phyloP scores from a whole-genome alignment of 2,797 vertebrate genomes.

The Poeciliopsis infans region DNA sequence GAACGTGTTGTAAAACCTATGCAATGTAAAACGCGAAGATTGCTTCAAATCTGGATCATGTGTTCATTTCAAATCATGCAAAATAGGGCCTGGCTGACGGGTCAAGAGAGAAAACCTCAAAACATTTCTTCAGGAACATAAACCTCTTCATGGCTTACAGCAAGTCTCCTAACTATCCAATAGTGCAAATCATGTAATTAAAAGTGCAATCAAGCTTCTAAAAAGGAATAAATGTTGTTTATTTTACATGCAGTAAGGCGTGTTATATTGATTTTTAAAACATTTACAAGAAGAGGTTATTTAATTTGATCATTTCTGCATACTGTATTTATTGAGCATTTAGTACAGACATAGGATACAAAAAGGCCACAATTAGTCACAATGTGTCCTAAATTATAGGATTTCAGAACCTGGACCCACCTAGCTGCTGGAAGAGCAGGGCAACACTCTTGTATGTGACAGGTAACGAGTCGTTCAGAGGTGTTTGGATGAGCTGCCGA shows the following conservation, averaged over 20 bases:
- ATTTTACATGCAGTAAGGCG: slow-evolving; percentile 37
- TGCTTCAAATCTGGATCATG: slow-evolving; percentile 59
- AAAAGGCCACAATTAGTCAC: slow-evolving; percentile 3
- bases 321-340: not conserved
- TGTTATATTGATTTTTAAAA: slow-evolving; percentile 12
- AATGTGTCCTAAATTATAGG: slow-evolving; percentile 23
- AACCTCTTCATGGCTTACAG: slow-evolving; percentile 24
- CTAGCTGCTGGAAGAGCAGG: slow-evolving; percentile 96
- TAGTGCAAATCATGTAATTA: slow-evolving; percentile 38
- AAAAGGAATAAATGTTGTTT: slow-evolving; percentile 36
- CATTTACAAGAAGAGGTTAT: not conserved
- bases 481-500: slow-evolving; percentile 95
- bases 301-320: not conserved
- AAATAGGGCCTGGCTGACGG: slow-evolving; percentile 32
- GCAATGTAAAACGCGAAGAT: slow-evolving; percentile 47
- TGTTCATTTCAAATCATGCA: slow-evolving; percentile 33
- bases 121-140: slow-evolving; percentile 37
- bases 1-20: slow-evolving; percentile 26
- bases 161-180: slow-evolving; percentile 21
- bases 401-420: slow-evolving; percentile 78
- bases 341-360: not conserved
- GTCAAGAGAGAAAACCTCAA: slow-evolving; percentile 27
- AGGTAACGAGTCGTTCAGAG: slow-evolving; percentile 90
- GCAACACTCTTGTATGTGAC: slow-evolving; percentile 94
- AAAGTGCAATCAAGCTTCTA: slow-evolving; percentile 33